Evolutionary conservation across 2,888 invertebrate genomes (phyloP).

Genomic region (Lymantria monacha): DNA sequence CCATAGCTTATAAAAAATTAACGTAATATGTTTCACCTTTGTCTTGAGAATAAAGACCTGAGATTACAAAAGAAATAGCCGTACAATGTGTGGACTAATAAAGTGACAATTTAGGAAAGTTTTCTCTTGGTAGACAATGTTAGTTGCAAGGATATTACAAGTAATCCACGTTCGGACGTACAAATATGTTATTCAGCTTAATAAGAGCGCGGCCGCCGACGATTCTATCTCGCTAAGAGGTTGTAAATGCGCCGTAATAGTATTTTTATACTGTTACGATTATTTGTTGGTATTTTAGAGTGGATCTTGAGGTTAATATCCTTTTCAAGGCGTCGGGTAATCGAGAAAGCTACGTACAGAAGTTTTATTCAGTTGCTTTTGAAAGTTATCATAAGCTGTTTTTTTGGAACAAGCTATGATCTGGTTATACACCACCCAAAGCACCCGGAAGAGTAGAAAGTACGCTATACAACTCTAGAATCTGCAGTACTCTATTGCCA

Average conservation of each 20-base stretch:
- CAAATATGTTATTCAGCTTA: slow-evolving; percentile 33
- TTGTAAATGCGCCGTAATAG: slow-evolving; percentile 25
- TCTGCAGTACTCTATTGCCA: too few relatives aligned
- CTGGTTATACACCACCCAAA: too few relatives aligned
- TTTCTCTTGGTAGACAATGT: not conserved
- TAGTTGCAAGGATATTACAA: slow-evolving; percentile 12
- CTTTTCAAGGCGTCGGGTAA: not conserved
- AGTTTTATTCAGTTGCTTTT: too few relatives aligned
- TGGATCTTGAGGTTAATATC: not conserved
- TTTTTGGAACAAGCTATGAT: too few relatives aligned
- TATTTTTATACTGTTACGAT: slow-evolving; percentile 24
- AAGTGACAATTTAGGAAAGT: not conserved
- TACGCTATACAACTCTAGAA: too few relatives aligned
- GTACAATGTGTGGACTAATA: not conserved
- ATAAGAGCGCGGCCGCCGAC: slow-evolving; percentile 21
- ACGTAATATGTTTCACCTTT: too few relatives aligned
- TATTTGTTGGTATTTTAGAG: slow-evolving; percentile 18
- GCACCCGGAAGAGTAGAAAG: too few relatives aligned
- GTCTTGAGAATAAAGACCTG: too few relatives aligned
- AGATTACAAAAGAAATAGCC: too few relatives aligned
- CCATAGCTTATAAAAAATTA: too few relatives aligned
- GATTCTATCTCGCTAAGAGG: slow-evolving; percentile 19
- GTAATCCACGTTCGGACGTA: slow-evolving; percentile 22
- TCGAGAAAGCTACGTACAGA: not conserved
- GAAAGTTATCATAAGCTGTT: too few relatives aligned